Percentiles rank a stretch among this genome's conserved stretches.
Evolutionary conservation across 2,888 invertebrate genomes (phyloP).

Genomic region (Sinhomidia bicolor): DNA sequence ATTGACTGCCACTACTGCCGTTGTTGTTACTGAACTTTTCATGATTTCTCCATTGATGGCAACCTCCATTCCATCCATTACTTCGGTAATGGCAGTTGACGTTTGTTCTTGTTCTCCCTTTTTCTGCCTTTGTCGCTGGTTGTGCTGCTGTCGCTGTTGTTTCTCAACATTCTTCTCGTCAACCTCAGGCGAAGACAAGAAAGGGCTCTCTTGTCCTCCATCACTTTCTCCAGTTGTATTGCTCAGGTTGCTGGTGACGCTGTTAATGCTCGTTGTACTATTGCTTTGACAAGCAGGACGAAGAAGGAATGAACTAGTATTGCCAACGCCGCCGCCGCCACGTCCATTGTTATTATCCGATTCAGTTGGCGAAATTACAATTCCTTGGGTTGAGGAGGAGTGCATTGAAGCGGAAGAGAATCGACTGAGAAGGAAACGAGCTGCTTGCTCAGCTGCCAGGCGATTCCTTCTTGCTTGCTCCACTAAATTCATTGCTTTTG

Average conservation of each 20-base stretch:
- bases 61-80: slow-evolving; percentile 28
- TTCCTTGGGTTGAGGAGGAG: not conserved
- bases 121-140: slow-evolving; percentile 15
- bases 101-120: not conserved
- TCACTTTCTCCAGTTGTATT: slow-evolving; percentile 53
- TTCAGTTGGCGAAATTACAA: slow-evolving; percentile 49
- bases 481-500: slow-evolving; percentile 35
- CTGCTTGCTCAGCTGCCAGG: slow-evolving; percentile 89
- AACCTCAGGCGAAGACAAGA: slow-evolving; percentile 24
- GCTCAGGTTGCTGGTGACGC: slow-evolving; percentile 59
- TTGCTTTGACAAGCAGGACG: slow-evolving; percentile 56
- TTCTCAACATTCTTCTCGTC: slow-evolving; percentile 20
- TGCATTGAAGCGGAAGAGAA: slow-evolving; percentile 39
- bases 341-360: slow-evolving; percentile 46
- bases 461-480: slow-evolving; percentile 85
- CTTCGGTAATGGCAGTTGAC: slow-evolving; percentile 34
- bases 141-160: not conserved
- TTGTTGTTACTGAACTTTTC: slow-evolving; percentile 51
- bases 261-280: slow-evolving; percentile 44
- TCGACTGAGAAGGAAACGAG: slow-evolving; percentile 86
- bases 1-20: not conserved
- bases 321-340: not conserved
- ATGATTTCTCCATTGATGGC: slow-evolving; percentile 43
- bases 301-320: not conserved
- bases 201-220: slow-evolving; percentile 28